A percentile compares a stretch with the other conserved stretches of the same genome.
Conservation (phyloP, 2,888 invertebrate genomes). For the Campoplex nolae region DNA sequence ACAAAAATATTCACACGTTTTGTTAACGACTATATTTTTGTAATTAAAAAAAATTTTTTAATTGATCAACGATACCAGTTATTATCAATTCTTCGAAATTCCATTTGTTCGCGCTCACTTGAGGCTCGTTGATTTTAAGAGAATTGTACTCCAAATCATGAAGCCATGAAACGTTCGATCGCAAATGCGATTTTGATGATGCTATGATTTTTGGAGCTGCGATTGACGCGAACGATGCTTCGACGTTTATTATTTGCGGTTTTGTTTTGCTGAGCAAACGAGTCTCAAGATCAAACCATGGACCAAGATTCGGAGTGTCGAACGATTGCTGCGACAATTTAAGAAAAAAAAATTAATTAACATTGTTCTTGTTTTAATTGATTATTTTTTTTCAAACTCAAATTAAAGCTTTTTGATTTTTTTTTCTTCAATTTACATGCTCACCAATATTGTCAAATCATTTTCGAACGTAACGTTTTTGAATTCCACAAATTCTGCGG, state of each 20-base stretch:
- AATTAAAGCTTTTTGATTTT: neutral
- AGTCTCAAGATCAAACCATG: conserved; percentile 72
- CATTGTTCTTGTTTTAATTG: conserved; percentile 13
- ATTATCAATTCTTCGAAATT: conserved; percentile 81
- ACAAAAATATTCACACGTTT: neutral
- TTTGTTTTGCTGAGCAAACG: conserved; percentile 77
- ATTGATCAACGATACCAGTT: conserved; percentile 68
- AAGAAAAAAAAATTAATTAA: conserved; percentile 54
- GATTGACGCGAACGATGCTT: conserved; percentile 68
- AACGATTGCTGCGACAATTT: conserved; percentile 83
- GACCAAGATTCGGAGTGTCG: conserved; percentile 82
- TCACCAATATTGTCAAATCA: conserved; percentile 79
- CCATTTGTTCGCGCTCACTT: conserved; percentile 84
- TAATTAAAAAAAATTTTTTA: neutral
- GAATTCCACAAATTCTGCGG: conserved; percentile 78
- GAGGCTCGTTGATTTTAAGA: conserved; percentile 85
- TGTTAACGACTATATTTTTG: neutral
- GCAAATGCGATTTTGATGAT: conserved; percentile 66
- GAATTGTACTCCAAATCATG: conserved; percentile 85
- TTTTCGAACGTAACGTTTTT: conserved; percentile 79
- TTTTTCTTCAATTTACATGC: conserved; percentile 26
- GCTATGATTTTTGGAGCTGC: conserved; percentile 69
- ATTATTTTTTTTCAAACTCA: neutral
- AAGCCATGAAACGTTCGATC: conserved; percentile 75
- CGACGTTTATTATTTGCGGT: conserved; percentile 72